phyloP scores from a whole-genome alignment of 2,888 invertebrate species.

The Dinocampus coccinellae region DNA sequence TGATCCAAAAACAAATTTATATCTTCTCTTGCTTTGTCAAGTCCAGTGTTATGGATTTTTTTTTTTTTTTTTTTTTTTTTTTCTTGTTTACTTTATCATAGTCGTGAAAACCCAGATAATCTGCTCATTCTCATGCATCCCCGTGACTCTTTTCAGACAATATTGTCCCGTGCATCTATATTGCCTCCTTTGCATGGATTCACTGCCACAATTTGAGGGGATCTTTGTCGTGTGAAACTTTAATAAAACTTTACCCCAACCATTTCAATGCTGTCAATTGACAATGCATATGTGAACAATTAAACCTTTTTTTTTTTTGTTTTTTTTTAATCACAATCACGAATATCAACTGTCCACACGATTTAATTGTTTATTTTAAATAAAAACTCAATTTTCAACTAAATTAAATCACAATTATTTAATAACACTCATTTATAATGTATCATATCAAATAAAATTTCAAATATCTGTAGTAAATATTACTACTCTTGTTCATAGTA shows the following conservation, averaged over 20 bases:
- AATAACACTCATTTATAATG: too few relatives aligned
- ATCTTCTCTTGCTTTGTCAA: conserved; percentile 34
- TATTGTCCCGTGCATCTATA: conserved; percentile 48
- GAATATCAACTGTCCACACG: too few relatives aligned
- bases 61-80: conserved; percentile 32
- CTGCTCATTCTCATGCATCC: conserved; percentile 41
- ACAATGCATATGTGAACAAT: not conserved
- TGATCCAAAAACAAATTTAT: conserved; percentile 5
- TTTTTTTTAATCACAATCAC: too few relatives aligned
- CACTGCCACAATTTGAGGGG: not conserved
- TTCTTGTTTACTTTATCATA: not conserved
- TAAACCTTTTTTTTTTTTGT: too few relatives aligned
- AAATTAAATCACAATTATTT: too few relatives aligned
- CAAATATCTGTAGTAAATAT: too few relatives aligned
- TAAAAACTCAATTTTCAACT: too few relatives aligned
- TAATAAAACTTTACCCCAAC: conserved; percentile 34
- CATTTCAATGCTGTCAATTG: conserved; percentile 29
- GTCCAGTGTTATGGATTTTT: too few relatives aligned
- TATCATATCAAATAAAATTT: too few relatives aligned
- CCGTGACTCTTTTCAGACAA: conserved; percentile 38
- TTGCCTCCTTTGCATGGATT: conserved; percentile 40
- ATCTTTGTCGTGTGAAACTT: conserved; percentile 33
- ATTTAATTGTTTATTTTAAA: too few relatives aligned
- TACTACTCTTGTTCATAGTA: too few relatives aligned
- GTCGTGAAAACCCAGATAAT: conserved; percentile 10